These are phyloP conservation scores for Rousettus leschenaultii DNA, from an alignment of 2,113 vertebrate genomes.

Conservation along the genomic window DNA sequence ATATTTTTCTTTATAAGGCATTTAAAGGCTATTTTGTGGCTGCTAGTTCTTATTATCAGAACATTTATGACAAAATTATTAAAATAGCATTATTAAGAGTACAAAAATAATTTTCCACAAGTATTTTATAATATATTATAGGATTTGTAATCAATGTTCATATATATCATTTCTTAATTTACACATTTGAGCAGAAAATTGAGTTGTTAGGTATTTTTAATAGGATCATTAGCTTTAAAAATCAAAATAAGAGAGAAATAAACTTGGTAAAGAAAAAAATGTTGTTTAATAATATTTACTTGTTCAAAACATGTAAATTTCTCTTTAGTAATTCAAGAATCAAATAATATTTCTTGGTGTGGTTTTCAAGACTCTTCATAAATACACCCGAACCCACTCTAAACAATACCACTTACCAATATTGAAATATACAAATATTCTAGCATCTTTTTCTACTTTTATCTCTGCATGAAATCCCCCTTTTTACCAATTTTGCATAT, in stretches of 20 bases:
- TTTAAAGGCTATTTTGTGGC: not conserved
- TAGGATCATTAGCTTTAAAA: not conserved
- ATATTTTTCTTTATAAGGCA: slow-evolving; percentile 39
- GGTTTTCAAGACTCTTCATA: not conserved
- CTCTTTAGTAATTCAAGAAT: not conserved
- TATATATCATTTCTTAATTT: not conserved
- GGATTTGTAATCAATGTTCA: not conserved
- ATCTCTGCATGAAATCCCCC: not conserved
- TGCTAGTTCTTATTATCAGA: not conserved
- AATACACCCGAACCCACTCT: not conserved
- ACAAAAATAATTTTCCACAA: not conserved
- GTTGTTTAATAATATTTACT: not conserved
- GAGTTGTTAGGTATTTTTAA: not conserved
- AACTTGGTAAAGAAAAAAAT: not conserved
- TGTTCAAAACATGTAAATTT: not conserved
- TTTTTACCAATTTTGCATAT: not conserved
- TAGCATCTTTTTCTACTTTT: not conserved
- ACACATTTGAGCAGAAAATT: not conserved
- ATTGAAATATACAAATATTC: not conserved
- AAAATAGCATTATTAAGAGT: not conserved
- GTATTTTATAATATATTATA: not conserved
- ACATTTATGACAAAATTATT: not conserved
- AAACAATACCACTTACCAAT: not conserved
- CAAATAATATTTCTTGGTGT: not conserved
- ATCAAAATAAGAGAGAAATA: not conserved